Evolutionary conservation across 2,797 vertebrate genomes (phyloP).

Genomic region (Sebastes cheni): DNA sequence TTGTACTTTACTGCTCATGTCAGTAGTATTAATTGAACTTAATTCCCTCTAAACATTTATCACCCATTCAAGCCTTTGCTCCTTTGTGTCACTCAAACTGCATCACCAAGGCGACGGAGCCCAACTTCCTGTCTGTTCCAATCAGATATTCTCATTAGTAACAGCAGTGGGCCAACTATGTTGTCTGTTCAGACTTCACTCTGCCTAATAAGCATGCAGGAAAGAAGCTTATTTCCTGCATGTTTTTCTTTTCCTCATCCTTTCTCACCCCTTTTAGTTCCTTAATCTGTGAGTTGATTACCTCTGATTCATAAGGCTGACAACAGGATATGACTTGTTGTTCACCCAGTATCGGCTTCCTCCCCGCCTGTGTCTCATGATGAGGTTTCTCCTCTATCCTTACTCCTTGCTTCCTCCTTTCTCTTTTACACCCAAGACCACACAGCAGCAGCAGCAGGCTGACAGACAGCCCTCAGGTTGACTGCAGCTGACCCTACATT

Average conservation of each 20-base stretch:
- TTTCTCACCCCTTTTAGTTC: conserved; percentile 38
- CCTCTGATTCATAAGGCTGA: conserved; percentile 58
- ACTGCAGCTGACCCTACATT: conserved; percentile 70
- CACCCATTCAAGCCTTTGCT: conserved; percentile 7
- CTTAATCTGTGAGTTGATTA: conserved; percentile 71
- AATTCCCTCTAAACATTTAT: conserved; percentile 10
- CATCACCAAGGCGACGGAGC: conserved; percentile 27
- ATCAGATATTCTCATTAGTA: conserved; percentile 66
- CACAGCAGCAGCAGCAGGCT: conserved; percentile 26
- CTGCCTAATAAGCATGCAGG: conserved; percentile 47
- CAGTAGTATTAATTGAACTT: neutral
- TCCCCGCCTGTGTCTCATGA: conserved; percentile 21
- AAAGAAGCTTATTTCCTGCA: neutral
- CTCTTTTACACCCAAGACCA: conserved; percentile 21
- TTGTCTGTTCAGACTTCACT: conserved; percentile 48
- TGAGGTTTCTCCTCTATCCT: conserved; percentile 16
- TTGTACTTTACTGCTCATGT: conserved; percentile 1
- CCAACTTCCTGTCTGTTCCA: conserved; percentile 57
- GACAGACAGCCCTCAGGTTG: conserved; percentile 55
- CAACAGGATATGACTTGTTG: conserved; percentile 67
- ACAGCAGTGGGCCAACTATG: conserved; percentile 38
- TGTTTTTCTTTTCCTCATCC: conserved; percentile 22
- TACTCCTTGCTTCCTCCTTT: conserved; percentile 22
- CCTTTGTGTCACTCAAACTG: conserved; percentile 41
- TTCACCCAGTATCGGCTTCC: conserved; percentile 51